Evolutionary conservation across 2,113 vertebrate species (phyloP).

Genomic region (Anguilla japonica): DNA sequence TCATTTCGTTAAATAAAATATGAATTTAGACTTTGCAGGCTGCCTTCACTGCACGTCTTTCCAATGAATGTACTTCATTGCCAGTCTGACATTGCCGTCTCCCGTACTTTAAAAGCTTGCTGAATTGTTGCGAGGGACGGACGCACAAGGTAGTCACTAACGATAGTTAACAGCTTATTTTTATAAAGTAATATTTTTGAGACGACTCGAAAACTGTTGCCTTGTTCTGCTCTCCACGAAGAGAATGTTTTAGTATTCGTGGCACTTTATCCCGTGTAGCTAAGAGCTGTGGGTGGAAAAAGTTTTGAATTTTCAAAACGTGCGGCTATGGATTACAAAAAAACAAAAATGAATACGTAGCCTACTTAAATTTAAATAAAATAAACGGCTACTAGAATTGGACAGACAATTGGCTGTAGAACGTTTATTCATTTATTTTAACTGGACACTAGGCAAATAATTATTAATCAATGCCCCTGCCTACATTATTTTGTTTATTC

Average conservation of each 20-base stretch:
- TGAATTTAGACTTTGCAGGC: too few species aligned
- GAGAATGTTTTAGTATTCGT: slow-evolving; percentile 5
- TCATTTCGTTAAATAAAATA: too few species aligned
- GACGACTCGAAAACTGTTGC: slow-evolving; percentile 61
- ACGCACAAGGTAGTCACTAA: not conserved
- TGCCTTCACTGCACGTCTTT: not conserved
- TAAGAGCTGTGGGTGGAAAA: not conserved
- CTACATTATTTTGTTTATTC: not conserved
- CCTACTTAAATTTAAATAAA: not conserved
- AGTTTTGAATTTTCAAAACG: not conserved
- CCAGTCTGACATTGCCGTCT: not conserved
- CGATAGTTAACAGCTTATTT: slow-evolving; percentile 48
- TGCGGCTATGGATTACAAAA: not conserved
- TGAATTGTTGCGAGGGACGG: not conserved
- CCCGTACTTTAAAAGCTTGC: not conserved
- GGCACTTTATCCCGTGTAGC: slow-evolving; percentile 3
- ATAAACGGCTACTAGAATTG: not conserved
- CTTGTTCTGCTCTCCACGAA: slow-evolving; percentile 67
- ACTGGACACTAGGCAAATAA: not conserved
- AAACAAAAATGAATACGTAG: not conserved
- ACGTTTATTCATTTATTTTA: not conserved
- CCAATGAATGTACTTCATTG: not conserved
- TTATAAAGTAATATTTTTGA: slow-evolving; percentile 64
- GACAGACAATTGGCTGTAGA: not conserved
- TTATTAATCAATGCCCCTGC: not conserved